These are phyloP conservation scores for Callyntrura sp. DNA, from an alignment of 2,888 invertebrate species.

Conservation along the genomic window DNA sequence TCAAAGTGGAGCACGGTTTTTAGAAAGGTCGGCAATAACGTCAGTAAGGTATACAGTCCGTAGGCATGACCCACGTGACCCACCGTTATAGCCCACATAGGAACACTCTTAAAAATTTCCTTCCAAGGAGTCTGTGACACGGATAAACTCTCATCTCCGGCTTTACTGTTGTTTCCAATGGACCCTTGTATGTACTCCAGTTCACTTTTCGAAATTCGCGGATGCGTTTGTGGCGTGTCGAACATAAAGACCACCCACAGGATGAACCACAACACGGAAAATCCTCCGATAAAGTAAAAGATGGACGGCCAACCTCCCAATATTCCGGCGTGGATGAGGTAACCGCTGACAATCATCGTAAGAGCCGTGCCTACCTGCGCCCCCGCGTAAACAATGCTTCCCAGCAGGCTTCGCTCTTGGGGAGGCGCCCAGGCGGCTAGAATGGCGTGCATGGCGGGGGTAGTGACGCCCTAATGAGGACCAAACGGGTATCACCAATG, in stretches of 20 bases:
- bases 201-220: conserved; percentile 86
- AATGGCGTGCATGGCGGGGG: conserved; percentile 84
- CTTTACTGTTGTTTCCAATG: conserved; percentile 66
- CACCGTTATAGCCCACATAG: conserved; percentile 86
- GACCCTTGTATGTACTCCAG: conserved; percentile 82
- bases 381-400: conserved; percentile 84
- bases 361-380: conserved; percentile 79
- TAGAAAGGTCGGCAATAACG: conserved; percentile 86
- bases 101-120: conserved; percentile 86
- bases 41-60: conserved; percentile 85
- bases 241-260: conserved; percentile 82
- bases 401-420: conserved; percentile 84
- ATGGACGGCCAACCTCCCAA: conserved; percentile 88
- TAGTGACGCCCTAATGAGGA: conserved; percentile 77
- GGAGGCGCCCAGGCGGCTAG: conserved; percentile 85
- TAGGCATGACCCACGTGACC: conserved; percentile 80
- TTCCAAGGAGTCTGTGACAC: conserved; percentile 87
- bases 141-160: neutral
- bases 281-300: conserved; percentile 88
- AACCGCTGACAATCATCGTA: conserved; percentile 85
- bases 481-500: too few relatives aligned
- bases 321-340: conserved; percentile 86
- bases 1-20: conserved; percentile 86
- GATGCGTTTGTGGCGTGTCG: conserved; percentile 84
- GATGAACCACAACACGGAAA: conserved; percentile 80